Base-by-base conservation (phyloP, 2,113 vertebrate species). In the Verasper variegatus region DNA sequence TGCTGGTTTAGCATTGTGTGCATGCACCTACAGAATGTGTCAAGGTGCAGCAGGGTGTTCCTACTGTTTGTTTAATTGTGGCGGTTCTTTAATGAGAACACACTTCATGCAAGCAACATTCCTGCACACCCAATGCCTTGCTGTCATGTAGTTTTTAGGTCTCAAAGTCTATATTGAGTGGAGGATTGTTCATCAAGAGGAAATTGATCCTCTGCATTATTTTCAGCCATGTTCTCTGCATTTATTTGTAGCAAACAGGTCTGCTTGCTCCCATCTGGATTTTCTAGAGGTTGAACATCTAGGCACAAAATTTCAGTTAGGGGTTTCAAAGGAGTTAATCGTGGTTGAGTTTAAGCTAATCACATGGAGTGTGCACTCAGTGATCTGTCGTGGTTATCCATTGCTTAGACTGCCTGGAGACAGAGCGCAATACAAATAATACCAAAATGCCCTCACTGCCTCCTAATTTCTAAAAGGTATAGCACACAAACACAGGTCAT, bases 301-400 rank as follows among this genome's bases (percentile, higher is more conserved):
- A 31, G 67, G 14, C 71, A 69, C 68, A 82, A 77, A 77, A 82
- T 80, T 70, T 51, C 4, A 10, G 75, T 71, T 68, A 68, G 60
- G 54, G 9, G 21, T 71, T 60, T 71, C 26, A 57, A 56, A 68
- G 57, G 40, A 68, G 60, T 74, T 80, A 77, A 80, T 71, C 24
- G 13, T 52, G 27, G 14, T 51, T 6, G 12, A 45, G 61, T 75
- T 78, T 2, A n/a, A 60, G 62, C 10, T 66, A 52, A 78, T 81
- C 67, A 45, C 20, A 37, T 45, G 57, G 59, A 70, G 31, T 54
- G 35, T 37, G n/a, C 20, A 70, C 15, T 27, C 60, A 47, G 51
- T 37, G 51, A 62, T 45, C 65, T 66, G 21, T 27, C 61, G 62
- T 21, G 4, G 27, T 74, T 61, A 57, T 60, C 45, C 57, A 2